Evolutionary conservation across 2,113 vertebrate species (phyloP), one percentile per base, ranked within the genome.

Genomic region (Clupea harengus): DNA sequence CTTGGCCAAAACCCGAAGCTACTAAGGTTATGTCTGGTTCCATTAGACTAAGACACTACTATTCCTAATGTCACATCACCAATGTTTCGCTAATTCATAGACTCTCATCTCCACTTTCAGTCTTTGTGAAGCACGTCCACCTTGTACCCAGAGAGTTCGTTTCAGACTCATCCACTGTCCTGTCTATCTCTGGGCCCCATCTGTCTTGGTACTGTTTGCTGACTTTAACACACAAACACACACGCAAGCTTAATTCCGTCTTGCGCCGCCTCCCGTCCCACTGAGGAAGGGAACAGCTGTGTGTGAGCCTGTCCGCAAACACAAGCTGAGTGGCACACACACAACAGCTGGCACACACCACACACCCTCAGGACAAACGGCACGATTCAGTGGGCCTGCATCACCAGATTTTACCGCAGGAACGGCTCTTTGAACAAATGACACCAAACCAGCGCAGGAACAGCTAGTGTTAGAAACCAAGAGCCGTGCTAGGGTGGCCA

Each of bases 221-320:
- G 64, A 72, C 25, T 28, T 72, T 28, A n/a, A 25, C 60, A 75
- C 28, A 75, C 67, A 75, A 28, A 75, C 28, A 75, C 28, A 75
- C 67, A 75, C 85, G 78, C 82, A 75, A 89, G 89, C 89, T 84
- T 89, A 88, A 91, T 90, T 91, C 86, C 89, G 91, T 92, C 92
- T 91, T 92, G 93, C 91, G 89, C 90, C 88, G 86, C 90, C 89
- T 50, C 85, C 87, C 86, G 85, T 90, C 90, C 86, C 88, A 84
- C 82, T 11, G 64, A 67, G 25, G 25, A 28, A 8, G 64, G 64
- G 64, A 67, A 88, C 91, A 91, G 89, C 91, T 92, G 92, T 91
- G 91, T 89, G 88, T 89, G 92, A 91, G 91, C 49, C 92, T 82
- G 87, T 92, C 90, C 84, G 91, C 88, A 91, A 93, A 93, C 91